Base-by-base conservation (phyloP, 2,888 invertebrate genomes). In the Neoascia interrupta region DNA sequence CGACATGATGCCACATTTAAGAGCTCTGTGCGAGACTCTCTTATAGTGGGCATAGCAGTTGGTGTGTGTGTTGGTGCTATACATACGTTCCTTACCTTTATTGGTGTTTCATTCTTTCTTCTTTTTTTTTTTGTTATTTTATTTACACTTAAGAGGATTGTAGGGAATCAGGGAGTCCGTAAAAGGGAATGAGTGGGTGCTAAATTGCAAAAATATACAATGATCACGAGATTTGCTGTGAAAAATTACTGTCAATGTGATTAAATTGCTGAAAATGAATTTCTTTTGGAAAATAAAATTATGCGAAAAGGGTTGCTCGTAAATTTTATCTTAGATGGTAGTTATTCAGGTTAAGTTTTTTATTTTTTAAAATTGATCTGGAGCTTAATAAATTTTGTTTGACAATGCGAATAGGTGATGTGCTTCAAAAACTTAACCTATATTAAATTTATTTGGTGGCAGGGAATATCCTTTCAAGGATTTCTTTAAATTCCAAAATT, bases 21-120 rank as follows among this genome's bases (percentile, higher is more conserved):
- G 45, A 47, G 41, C 34, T n/a, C n/a, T 41, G 53, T 37, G 51
- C 26, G 51, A 41, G 58, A 41, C 45, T 36, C 66, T 74, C n/a
- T n/a, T n/a, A n/a, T 54, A 61, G 66, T 53, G 43, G 63, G 70
- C 63, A 45, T 61, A n/a, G n/a, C n/a, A n/a, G n/a, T 68, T 68
- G 36, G 23, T 39, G 23, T 64, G 47, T 37, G 70, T 8, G 28
- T 8, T 23, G 43, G 51, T 26, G 28, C 11, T 4, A 8, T 60
- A 61, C 39, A 47, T 54, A 54, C 37, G 61, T 72, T 56, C 28
- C 13, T 41, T 49, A 56, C 39, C 21, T 26, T 36, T 61, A 47
- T 54, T 54, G 34, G 26, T 45, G 28, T 63, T 70, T 43, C 18
- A 15, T 60, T 54, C 23, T 54, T 54, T 31, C 10, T 21, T 39